Percentiles rank a stretch among this genome's conserved stretches.
phyloP scores from a whole-genome alignment of 2,797 vertebrate species.

The Leptatherina wallacei region DNA sequence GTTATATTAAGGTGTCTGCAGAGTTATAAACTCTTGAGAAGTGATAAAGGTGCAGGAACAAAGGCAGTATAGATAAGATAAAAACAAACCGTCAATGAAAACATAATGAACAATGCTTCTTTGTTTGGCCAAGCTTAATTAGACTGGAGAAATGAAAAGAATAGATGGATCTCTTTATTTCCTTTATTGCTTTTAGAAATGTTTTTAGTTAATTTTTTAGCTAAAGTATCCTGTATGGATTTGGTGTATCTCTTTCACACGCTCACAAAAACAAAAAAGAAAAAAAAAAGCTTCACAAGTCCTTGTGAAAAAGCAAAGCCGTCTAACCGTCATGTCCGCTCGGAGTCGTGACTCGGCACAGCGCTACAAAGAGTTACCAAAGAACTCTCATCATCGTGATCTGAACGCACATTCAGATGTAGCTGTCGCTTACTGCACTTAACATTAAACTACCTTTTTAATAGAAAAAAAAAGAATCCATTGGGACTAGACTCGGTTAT shows the following conservation, averaged over 20 bases:
- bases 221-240: background rate
- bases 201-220: background rate
- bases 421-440: slow-evolving; percentile 63
- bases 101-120: slow-evolving; percentile 15
- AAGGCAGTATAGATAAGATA: slow-evolving; percentile 7
- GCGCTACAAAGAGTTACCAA: slow-evolving; percentile 62
- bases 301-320: slow-evolving; percentile 1
- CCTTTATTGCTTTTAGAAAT: background rate
- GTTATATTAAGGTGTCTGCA: slow-evolving; percentile 6
- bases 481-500: slow-evolving; percentile 10
- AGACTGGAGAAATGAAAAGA: slow-evolving; percentile 7
- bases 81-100: slow-evolving; percentile 30
- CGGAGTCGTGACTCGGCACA: slow-evolving; percentile 26
- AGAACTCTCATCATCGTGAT: slow-evolving; percentile 56
- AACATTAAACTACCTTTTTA: slow-evolving; percentile 71
- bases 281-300: background rate
- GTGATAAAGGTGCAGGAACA: slow-evolving; percentile 3
- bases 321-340: slow-evolving; percentile 17
- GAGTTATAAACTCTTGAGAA: slow-evolving; percentile 1
- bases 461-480: background rate
- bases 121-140: slow-evolving; percentile 16
- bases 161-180: slow-evolving; percentile 8
- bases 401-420: slow-evolving; percentile 45
- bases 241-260: background rate
- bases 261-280: background rate